phyloP scores from a whole-genome alignment of 2,888 invertebrate species.

The Ommatoiulus sabulosus region DNA sequence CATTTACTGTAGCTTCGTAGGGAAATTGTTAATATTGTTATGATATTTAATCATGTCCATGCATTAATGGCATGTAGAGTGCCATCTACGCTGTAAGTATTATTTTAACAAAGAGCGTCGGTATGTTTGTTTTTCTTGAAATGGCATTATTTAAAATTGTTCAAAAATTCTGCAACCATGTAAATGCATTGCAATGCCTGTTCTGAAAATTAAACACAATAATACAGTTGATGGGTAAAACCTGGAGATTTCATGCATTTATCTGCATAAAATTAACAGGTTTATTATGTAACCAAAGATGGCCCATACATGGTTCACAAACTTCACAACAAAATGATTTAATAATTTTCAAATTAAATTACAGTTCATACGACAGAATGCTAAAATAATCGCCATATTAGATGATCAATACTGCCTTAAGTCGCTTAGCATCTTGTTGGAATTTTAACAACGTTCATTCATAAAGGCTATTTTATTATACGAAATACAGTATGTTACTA shows the following conservation, averaged over 20 bases:
- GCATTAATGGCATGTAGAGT: too few species aligned
- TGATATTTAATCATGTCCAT: neutral
- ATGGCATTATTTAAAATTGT: too few species aligned
- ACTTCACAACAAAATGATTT: neutral
- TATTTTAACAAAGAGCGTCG: too few species aligned
- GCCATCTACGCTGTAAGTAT: too few species aligned
- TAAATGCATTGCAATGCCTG: too few species aligned
- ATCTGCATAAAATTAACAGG: too few species aligned
- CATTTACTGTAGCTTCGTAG: constrained; percentile 16
- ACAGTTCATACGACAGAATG: neutral
- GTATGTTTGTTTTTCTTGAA: too few species aligned
- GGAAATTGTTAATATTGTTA: constrained; percentile 27
- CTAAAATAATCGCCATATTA: neutral
- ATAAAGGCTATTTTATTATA: constrained; percentile 9
- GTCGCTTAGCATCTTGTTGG: neutral
- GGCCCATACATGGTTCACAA: too few species aligned
- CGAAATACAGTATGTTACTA: neutral
- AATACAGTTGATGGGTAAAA: too few species aligned
- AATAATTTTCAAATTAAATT: neutral
- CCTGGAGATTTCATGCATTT: too few species aligned
- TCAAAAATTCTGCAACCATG: too few species aligned
- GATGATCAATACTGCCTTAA: constrained; percentile 18
- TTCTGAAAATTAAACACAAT: too few species aligned
- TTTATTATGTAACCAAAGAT: neutral
- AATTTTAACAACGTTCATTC: constrained; percentile 11